Percentiles rank a stretch among this genome's conserved stretches.
phyloP scores from a whole-genome alignment of 2,113 vertebrate species.

The Cettia cetti region DNA sequence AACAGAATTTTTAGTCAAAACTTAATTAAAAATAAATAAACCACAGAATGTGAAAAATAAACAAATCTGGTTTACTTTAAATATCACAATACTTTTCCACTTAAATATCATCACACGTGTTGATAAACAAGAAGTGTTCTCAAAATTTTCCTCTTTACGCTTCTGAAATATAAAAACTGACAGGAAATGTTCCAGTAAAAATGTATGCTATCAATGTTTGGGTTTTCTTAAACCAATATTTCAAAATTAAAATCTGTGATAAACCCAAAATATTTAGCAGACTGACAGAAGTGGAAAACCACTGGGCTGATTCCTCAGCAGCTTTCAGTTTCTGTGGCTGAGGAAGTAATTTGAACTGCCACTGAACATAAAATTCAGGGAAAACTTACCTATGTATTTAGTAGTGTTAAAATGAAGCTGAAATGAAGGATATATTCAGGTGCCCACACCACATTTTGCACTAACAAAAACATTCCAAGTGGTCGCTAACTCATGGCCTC shows the following conservation, averaged over 20 bases:
- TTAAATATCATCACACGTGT: not conserved
- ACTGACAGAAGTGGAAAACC: not conserved
- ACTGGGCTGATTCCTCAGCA: not conserved
- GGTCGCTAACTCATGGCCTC: rapidly evolving
- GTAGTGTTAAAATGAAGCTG: not conserved
- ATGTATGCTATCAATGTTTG: not conserved
- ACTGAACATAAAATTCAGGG: not conserved
- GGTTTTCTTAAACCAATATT: not conserved
- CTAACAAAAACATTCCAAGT: not conserved
- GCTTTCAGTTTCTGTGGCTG: not conserved
- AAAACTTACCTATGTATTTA: not conserved
- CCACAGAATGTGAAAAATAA: not conserved
- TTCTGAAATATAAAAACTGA: not conserved
- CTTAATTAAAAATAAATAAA: not conserved
- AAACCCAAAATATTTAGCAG: not conserved
- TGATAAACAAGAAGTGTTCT: not conserved
- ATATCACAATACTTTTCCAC: not conserved
- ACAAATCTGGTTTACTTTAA: not conserved
- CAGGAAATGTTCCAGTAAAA: not conserved
- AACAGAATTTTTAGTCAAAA: not conserved
- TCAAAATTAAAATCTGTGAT: not conserved
- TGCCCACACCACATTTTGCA: not conserved
- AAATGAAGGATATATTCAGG: not conserved
- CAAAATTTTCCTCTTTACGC: not conserved
- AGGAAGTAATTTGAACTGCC: not conserved